phyloP scores from a whole-genome alignment of 2,113 vertebrate genomes.

The Drymodes brunneopygia region DNA sequence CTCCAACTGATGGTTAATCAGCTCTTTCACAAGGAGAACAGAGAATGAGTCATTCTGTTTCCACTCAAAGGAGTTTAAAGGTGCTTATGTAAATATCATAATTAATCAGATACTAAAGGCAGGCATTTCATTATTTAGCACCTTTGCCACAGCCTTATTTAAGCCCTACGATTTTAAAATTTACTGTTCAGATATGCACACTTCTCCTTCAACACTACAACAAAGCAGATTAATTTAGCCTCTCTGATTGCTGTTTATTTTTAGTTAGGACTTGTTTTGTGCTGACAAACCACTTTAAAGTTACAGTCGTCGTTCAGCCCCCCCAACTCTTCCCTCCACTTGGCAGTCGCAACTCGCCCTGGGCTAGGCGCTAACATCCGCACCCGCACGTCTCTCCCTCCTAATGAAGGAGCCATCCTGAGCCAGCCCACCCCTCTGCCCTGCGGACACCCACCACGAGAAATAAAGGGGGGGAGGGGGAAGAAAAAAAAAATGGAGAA shows the following conservation, averaged over 20 bases:
- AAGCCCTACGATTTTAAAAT: slow-evolving; percentile 52
- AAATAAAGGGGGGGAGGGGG: accelerated
- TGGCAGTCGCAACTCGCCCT: not conserved
- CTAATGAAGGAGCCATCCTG: not conserved
- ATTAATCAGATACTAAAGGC: slow-evolving; percentile 64
- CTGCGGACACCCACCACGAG: not conserved
- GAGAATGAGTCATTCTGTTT: slow-evolving; percentile 70
- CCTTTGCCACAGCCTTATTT: slow-evolving; percentile 61
- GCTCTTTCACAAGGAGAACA: slow-evolving; percentile 64
- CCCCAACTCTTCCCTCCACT: not conserved
- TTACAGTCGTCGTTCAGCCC: slow-evolving; percentile 30
- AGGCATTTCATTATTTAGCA: slow-evolving; percentile 65
- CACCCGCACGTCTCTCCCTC: not conserved
- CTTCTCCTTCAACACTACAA: slow-evolving; percentile 42
- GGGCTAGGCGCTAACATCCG: not conserved
- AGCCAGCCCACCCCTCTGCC: not conserved
- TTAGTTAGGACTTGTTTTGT: slow-evolving; percentile 45
- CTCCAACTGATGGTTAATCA: slow-evolving; percentile 65
- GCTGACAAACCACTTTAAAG: slow-evolving; percentile 59
- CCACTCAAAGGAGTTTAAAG: slow-evolving; percentile 70
- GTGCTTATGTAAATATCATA: slow-evolving; percentile 72
- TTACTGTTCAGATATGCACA: slow-evolving; percentile 55
- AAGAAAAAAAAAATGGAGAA: accelerated
- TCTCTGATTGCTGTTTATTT: slow-evolving; percentile 61
- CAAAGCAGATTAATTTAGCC: slow-evolving; percentile 63